Percentiles rank a stretch among this genome's conserved stretches.
These are phyloP conservation scores for Argynnis bischoffii DNA, from an alignment of 2,888 invertebrate genomes.

Conservation along the genomic window DNA sequence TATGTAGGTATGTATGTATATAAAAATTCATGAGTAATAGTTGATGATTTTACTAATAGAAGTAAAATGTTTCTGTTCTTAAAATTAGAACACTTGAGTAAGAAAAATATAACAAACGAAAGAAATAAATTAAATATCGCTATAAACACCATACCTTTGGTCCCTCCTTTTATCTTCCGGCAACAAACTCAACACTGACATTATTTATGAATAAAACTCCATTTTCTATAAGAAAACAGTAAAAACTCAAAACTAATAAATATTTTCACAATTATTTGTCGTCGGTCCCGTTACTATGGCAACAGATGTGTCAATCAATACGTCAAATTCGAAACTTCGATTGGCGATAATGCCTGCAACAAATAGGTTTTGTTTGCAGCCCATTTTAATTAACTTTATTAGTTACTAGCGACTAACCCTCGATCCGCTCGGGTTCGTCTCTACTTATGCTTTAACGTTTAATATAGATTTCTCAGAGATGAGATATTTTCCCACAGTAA, in stretches of 20 bases:
- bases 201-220: conserved; percentile 50
- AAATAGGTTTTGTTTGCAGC: no score
- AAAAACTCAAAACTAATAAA: conserved; percentile 45
- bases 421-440: no score
- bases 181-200: conserved; percentile 78
- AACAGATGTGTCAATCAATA: conserved; percentile 50
- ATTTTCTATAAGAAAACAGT: conserved; percentile 55
- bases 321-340: conserved; percentile 4
- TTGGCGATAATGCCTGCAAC: background rate
- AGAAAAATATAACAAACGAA: background rate
- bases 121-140: background rate
- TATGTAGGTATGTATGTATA: no score
- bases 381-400: no score
- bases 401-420: no score
- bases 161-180: conserved; percentile 77
- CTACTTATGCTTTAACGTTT: no score
- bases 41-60: background rate
- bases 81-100: background rate
- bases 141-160: conserved; percentile 49
- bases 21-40: no score
- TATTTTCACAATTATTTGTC: conserved; percentile 47
- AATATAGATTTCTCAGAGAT: no score
- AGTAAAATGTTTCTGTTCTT: background rate
- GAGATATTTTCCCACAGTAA: no score
- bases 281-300: conserved; percentile 57